phyloP scores from a whole-genome alignment of 2,113 vertebrate species.

The Pardalotus punctatus region DNA sequence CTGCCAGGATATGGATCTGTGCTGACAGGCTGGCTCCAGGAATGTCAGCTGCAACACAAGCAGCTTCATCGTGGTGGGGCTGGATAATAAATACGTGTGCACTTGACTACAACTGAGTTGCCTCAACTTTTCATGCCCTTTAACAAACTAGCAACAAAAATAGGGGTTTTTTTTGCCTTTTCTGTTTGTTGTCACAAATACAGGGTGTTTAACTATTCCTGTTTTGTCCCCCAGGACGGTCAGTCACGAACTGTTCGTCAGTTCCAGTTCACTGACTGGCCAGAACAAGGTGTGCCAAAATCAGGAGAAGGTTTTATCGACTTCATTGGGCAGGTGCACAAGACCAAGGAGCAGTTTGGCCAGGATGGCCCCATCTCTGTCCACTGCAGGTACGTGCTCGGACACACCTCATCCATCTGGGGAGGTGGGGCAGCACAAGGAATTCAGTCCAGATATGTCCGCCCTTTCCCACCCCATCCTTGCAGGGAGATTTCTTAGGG shows the following conservation, averaged over 20 bases:
- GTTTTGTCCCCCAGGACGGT: constrained; percentile 80
- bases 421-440: background rate
- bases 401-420: fast-evolving
- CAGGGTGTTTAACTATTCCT: fast-evolving
- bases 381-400: constrained; percentile 88
- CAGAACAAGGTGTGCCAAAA: constrained; percentile 95
- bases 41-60: fast-evolving
- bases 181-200: background rate
- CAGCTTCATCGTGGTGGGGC: background rate
- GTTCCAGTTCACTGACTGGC: constrained; percentile 99
- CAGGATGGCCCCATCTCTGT: constrained; percentile 98
- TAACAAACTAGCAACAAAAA: background rate
- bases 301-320: constrained; percentile 97
- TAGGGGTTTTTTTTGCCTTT: background rate
- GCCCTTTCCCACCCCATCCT: background rate
- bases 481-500: background rate
- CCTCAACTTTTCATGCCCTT: background rate
- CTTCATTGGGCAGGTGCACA: constrained; percentile 97
- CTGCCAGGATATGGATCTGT: background rate
- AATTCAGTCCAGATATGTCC: background rate
- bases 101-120: background rate
- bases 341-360: constrained; percentile 99
- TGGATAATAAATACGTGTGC: background rate
- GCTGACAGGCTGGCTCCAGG: background rate
- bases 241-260: constrained; percentile 96